A percentile compares a stretch with the other conserved stretches of the same genome.
phyloP scores from a whole-genome alignment of 2,113 vertebrate genomes.

The Aix galericulata region DNA sequence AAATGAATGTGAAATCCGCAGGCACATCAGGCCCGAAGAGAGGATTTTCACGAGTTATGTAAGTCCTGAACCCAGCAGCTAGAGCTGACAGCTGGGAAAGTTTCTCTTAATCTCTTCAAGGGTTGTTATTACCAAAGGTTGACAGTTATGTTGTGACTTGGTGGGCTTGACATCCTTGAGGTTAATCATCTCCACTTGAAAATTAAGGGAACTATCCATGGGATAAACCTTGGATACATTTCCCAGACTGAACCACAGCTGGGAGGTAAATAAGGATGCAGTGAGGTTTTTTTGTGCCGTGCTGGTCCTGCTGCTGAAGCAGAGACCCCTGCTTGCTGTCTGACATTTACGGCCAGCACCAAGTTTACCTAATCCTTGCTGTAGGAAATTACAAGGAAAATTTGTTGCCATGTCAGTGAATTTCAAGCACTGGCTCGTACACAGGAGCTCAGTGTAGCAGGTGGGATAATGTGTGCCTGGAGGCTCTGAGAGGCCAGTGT shows the following conservation, averaged over 20 bases:
- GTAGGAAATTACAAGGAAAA: not conserved
- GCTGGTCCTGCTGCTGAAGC: not conserved
- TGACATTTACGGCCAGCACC: not conserved
- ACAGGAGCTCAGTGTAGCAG: not conserved
- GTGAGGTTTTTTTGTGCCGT: rapidly evolving
- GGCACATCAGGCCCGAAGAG: constrained; percentile 86
- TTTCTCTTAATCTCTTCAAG: constrained; percentile 25
- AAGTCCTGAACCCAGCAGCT: constrained; percentile 66
- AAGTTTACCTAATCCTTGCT: not conserved
- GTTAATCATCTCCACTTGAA: not conserved
- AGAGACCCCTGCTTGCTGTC: not conserved
- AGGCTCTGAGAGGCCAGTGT: not conserved
- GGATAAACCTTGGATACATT: not conserved
- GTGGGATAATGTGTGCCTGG: not conserved
- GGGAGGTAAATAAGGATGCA: not conserved
- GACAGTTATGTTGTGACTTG: not conserved
- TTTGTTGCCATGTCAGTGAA: not conserved
- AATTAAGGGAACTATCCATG: not conserved
- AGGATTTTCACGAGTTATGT: constrained; percentile 90
- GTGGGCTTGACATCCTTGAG: not conserved
- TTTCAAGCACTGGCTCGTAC: not conserved
- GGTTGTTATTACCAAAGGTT: not conserved
- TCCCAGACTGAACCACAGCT: not conserved
- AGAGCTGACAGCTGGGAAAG: not conserved
- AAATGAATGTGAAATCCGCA: constrained; percentile 89